phyloP scores from a whole-genome alignment of 2,888 invertebrate genomes.

The Lepeophtheirus nordmannii region DNA sequence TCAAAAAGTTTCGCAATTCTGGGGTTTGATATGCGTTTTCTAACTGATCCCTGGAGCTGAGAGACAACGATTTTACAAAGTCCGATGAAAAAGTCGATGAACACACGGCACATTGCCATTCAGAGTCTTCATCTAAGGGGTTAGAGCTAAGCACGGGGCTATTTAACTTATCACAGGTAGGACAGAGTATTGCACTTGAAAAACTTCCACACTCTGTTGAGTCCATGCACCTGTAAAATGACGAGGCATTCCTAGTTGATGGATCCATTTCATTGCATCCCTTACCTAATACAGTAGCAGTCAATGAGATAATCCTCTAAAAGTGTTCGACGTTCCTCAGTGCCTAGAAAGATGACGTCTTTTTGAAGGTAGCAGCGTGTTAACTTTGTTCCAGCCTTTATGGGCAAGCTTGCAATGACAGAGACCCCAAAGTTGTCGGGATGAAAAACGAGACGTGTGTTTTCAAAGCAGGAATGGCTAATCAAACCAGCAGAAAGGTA shows the following conservation, averaged over 20 bases:
- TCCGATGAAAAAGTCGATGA: slow-evolving; percentile 2
- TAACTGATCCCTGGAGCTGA: neutral
- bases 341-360: neutral
- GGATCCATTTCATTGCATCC: no score
- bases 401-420: neutral
- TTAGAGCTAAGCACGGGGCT: neutral
- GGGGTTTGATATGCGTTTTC: neutral
- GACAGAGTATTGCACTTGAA: slow-evolving; percentile 14
- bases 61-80: neutral
- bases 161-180: neutral
- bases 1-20: slow-evolving; percentile 3
- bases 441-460: slow-evolving; percentile 7
- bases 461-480: slow-evolving; percentile 4
- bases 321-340: neutral
- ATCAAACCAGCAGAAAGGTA: neutral
- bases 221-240: slow-evolving; percentile 13
- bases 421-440: neutral
- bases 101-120: slow-evolving; percentile 3
- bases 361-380: slow-evolving; percentile 5
- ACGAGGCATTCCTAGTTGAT: neutral
- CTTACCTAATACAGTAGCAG: slow-evolving; percentile 15
- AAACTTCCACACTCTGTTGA: slow-evolving; percentile 11
- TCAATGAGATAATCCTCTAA: slow-evolving; percentile 7
- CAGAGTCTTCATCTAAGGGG: neutral
- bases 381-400: neutral